Evolutionary conservation across 2,888 invertebrate genomes (phyloP).

Genomic region (Sinopyrophorus schimmeli): DNA sequence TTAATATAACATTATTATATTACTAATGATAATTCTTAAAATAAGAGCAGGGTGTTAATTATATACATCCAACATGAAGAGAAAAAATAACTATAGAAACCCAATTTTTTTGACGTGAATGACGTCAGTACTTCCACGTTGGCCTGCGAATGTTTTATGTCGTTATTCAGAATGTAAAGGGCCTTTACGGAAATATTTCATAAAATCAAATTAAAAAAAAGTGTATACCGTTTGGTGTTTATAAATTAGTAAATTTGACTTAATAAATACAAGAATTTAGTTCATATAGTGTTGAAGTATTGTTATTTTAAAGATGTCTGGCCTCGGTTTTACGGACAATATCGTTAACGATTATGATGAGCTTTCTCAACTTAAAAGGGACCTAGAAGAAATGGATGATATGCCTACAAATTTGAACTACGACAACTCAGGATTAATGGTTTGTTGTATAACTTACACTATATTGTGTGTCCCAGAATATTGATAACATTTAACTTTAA

Average conservation of each 20-base stretch:
- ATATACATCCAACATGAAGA: too few relatives aligned
- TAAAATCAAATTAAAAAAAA: constrained; percentile 8
- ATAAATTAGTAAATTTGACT: too few relatives aligned
- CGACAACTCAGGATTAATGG: constrained; percentile 50
- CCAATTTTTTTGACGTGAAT: too few relatives aligned
- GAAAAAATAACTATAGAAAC: too few relatives aligned
- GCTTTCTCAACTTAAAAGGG: constrained; percentile 44
- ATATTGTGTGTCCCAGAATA: constrained; percentile 5
- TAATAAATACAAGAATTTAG: too few relatives aligned
- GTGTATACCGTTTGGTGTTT: constrained; percentile 5
- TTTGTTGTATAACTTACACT: constrained; percentile 39
- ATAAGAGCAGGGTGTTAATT: too few relatives aligned
- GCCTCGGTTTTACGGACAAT: constrained; percentile 33
- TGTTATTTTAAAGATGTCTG: too few relatives aligned
- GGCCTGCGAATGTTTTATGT: constrained; percentile 52
- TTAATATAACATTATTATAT: too few relatives aligned
- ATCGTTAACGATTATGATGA: constrained; percentile 26
- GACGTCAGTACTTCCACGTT: constrained; percentile 72
- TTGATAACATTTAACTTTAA: not conserved
- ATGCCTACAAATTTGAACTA: constrained; percentile 39
- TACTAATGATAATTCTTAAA: too few relatives aligned
- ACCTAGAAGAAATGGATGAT: constrained; percentile 50
- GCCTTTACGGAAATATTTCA: constrained; percentile 7
- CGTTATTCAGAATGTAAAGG: constrained; percentile 4
- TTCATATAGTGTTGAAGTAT: too few relatives aligned